Evolutionary conservation across 2,113 vertebrate genomes (phyloP), one percentile per base, ranked within the genome.

Genomic region (Rhynchomys soricoides): DNA sequence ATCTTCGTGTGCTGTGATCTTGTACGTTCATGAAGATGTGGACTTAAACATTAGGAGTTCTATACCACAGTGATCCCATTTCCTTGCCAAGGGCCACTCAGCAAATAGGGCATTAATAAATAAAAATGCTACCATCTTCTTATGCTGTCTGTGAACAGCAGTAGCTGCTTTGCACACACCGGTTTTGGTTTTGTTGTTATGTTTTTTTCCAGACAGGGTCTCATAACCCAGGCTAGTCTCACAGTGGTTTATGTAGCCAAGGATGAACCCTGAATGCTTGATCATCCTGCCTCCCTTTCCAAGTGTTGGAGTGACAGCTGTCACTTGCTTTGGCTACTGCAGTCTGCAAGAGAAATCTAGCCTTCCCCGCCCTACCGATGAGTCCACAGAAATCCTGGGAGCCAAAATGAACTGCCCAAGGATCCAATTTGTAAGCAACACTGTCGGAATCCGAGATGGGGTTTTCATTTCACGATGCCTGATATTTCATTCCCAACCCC

Each of bases 361-460:
- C 40, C 79, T 94, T 93, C 40, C 81, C 95, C 19, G 78, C 86
- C 43, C 52, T 94, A 34, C 40, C 70, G 52, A 79, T 62, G 57
- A 92, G 40, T 12, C 89, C 57, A 93, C 68, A 21, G 29, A 93
- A 73, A 81, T 81, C 85, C 78, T 40, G 1, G 4, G 77, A 52
- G 45, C 77, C 74, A 48, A 92, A 55, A 92, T 37, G 40, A 94
- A 19, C 86, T 86, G 34, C 45, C 66, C 59, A 50, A 45, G 40
- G 78, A 90, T n/a, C 81, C 94, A 73, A 71, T 91, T 96, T 89
- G 81, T 86, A 75, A 95, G 71, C 64, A 68, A 17, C 77, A 85
- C n/a, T 83, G 7, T 26, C 29, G 26, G 43, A 57, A 71, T 93
- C 78, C 19, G 4, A 95, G 79, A 81, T n/a, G 66, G 16, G 68